Evolutionary conservation across 2,888 invertebrate genomes (phyloP).

Genomic region (Lamproptera curius): DNA sequence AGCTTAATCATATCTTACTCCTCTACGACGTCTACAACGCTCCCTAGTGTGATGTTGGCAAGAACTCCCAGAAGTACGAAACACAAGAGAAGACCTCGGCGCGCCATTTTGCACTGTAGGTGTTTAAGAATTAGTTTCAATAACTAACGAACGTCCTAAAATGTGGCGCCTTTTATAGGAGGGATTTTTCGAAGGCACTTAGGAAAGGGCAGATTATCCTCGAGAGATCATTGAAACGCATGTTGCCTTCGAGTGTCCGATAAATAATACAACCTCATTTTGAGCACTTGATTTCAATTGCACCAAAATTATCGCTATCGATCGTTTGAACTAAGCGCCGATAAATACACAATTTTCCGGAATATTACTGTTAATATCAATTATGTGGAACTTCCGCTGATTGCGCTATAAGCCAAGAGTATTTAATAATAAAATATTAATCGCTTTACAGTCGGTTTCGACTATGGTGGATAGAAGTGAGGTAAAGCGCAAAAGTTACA

Average conservation of each 20-base stretch:
- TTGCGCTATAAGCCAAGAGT: too few species aligned
- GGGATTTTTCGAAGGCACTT: neutral
- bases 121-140: neutral
- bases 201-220: conserved; percentile 2
- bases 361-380: too few species aligned
- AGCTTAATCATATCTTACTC: neutral
- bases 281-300: too few species aligned
- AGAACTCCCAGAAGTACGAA: conserved; percentile 12
- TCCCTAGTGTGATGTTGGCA: conserved; percentile 7
- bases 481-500: too few species aligned
- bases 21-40: neutral
- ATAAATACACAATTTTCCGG: too few species aligned
- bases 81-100: conserved; percentile 3
- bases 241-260: conserved; percentile 4
- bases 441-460: too few species aligned
- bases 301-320: too few species aligned
- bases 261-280: conserved; percentile 3
- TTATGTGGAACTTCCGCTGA: too few species aligned
- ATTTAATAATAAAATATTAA: too few species aligned
- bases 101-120: neutral
- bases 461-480: too few species aligned
- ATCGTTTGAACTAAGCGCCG: too few species aligned
- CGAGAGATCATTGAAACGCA: conserved; percentile 2
- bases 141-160: neutral
- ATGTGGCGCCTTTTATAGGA: neutral